Conservation (phyloP, 1,140 invertebrate genomes). For the Drosophila ficusphila region DNA sequence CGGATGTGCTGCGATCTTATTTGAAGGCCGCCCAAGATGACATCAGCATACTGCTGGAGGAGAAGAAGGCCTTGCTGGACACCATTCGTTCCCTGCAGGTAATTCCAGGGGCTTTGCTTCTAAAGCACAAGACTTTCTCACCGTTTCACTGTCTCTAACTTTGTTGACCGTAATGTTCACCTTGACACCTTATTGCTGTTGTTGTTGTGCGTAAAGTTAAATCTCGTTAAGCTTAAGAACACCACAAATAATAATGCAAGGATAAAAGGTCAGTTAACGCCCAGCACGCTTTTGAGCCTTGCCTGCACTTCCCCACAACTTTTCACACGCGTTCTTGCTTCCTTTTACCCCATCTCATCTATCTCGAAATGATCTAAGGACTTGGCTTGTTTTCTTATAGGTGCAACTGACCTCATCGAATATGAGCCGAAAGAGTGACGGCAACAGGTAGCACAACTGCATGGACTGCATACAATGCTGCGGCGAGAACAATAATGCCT, state of each 20-base stretch:
- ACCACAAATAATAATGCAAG: constrained; percentile 76
- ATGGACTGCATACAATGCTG: constrained; percentile 84
- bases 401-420: constrained; percentile 80
- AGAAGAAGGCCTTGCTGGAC: constrained; percentile 90
- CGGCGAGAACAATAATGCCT: constrained; percentile 83
- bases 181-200: constrained; percentile 49
- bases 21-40: constrained; percentile 90
- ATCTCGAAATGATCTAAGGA: not conserved
- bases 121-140: constrained; percentile 6
- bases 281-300: constrained; percentile 56
- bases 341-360: rapidly evolving
- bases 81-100: constrained; percentile 88
- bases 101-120: not conserved
- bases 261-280: constrained; percentile 74
- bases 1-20: constrained; percentile 86
- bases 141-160: constrained; percentile 42
- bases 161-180: constrained; percentile 56
- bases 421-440: constrained; percentile 78
- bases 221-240: constrained; percentile 71
- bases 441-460: constrained; percentile 84
- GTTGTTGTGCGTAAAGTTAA: constrained; percentile 72
- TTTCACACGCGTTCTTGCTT: constrained; percentile 8
- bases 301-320: constrained; percentile 20
- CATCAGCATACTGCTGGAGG: constrained; percentile 88
- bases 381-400: constrained; percentile 36